phyloP scores from a whole-genome alignment of 2,888 invertebrate genomes.

The Parelbella ahira region DNA sequence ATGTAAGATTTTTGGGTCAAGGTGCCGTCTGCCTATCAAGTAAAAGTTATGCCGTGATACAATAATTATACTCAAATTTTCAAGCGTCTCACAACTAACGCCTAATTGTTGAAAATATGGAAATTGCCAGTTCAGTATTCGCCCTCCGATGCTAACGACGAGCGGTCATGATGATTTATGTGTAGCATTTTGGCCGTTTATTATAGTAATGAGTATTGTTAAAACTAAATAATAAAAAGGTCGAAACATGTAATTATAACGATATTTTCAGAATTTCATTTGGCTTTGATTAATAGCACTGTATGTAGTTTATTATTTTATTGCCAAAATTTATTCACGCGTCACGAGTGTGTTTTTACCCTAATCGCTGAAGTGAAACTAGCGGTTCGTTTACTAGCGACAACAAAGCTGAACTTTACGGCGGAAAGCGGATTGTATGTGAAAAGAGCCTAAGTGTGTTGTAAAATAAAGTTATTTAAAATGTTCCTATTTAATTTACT shows the following conservation, averaged over 20 bases:
- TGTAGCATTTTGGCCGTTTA: conserved; percentile 55
- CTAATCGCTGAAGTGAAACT: too few relatives aligned
- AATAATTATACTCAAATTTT: conserved; percentile 4
- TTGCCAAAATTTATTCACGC: conserved; percentile 16
- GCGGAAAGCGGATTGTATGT: too few relatives aligned
- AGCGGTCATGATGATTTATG: conserved; percentile 62
- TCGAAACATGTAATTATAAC: conserved; percentile 36
- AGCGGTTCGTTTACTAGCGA: too few relatives aligned
- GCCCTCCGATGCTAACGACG: conserved; percentile 48
- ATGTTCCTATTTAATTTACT: too few relatives aligned
- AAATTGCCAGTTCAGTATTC: conserved; percentile 51
- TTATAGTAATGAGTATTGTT: conserved; percentile 57
- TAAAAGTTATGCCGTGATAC: too few relatives aligned
- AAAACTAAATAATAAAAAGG: conserved; percentile 41
- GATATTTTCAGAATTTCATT: conserved; percentile 26
- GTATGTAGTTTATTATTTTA: conserved; percentile 27
- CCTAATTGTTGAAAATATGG: conserved; percentile 63
- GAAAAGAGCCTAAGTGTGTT: too few relatives aligned
- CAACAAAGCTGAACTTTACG: too few relatives aligned
- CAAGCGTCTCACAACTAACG: conserved; percentile 17
- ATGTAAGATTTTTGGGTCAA: too few relatives aligned
- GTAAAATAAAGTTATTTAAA: too few relatives aligned
- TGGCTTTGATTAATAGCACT: conserved; percentile 17
- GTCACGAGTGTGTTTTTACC: too few relatives aligned
- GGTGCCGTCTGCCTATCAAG: too few relatives aligned